Base-by-base conservation (phyloP, 1,140 invertebrate genomes). In the Drosophila watanabei region DNA sequence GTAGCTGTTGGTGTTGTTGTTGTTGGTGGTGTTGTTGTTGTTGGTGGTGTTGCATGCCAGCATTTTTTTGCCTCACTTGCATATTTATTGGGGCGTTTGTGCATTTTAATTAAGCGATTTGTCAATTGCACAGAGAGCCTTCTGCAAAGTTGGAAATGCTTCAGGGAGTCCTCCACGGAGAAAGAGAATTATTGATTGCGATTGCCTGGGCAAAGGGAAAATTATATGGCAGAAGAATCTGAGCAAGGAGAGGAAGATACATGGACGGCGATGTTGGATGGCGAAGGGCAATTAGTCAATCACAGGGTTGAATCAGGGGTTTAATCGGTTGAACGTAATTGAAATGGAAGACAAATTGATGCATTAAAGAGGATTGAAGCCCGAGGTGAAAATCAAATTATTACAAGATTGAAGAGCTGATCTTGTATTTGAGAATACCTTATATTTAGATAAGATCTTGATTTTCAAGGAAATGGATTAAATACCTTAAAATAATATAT, bases 91-190 rank as follows among this genome's bases (percentile, higher is more conserved):
- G 87, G 86, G 86, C 86, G 87, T 90, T 82, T 82, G 72, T 78
- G 79, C 69, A 82, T 90, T 90, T 90, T 90, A 90, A 90, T 90
- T 90, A 90, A 90, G 86, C 87, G 71, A 90, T 90, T 90, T 90
- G 79, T 90, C 86, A 90, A 84, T 84, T 68, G 57, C 35, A 48
- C 66, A 77, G 35, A 76, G 72, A 76, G 72, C 20, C 28, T 18
- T 33, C 37, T 51, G 30, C 48, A 32, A 57, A 57, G 48, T 56
- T 70, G 68, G 64, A 49, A 72, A 49, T 72, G 66, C 70, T 73
- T 73, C 46, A 48, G 68, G 68, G 45, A 51, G 35, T 60, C 41
- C 54, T n/a, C 20, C 5, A 28, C 28, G 54, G 43, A 41, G 65
- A 33, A 71, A 28, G 43, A 57, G 45, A 41, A 69, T 58, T 71